Percentiles rank a stretch among this genome's conserved stretches.
Evolutionary conservation across 1,140 invertebrate species (phyloP).

Genomic region (Microplitis mediator): DNA sequence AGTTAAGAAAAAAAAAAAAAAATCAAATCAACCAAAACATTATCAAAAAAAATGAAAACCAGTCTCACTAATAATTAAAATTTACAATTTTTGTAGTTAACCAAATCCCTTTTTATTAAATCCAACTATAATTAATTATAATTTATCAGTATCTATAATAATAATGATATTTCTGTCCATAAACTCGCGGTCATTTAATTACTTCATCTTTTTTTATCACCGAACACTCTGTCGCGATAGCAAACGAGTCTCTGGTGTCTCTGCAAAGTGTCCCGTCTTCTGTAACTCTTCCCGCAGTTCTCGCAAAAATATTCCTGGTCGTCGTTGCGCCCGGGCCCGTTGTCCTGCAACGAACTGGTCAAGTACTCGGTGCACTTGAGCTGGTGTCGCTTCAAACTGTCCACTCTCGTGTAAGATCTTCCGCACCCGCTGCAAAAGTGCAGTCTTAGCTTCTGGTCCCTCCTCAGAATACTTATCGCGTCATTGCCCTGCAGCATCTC

Average conservation of each 20-base stretch:
- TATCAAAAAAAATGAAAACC: neutral
- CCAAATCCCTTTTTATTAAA: neutral
- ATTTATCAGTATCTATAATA: neutral
- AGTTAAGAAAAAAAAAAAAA: neutral
- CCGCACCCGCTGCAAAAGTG: slow-evolving; percentile 50
- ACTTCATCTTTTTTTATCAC: neutral
- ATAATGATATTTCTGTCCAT: neutral
- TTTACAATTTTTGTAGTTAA: neutral
- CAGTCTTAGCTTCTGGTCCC: slow-evolving; percentile 29
- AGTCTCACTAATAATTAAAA: neutral
- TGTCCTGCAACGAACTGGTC: slow-evolving; percentile 28
- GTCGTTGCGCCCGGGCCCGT: slow-evolving; percentile 26
- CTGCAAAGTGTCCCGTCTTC: slow-evolving; percentile 54
- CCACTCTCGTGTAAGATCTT: slow-evolving; percentile 51
- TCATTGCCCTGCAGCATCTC: slow-evolving; percentile 22
- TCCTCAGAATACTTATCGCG: slow-evolving; percentile 8
- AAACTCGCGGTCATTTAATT: neutral
- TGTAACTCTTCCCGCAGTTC: slow-evolving; percentile 61
- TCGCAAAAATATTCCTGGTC: slow-evolving; percentile 50
- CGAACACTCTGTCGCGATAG: neutral
- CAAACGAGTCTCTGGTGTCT: slow-evolving; percentile 53
- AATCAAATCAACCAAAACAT: neutral
- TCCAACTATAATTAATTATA: neutral
- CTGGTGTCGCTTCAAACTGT: slow-evolving; percentile 54
- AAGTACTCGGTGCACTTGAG: slow-evolving; percentile 47